Base-by-base conservation (phyloP, 2,888 invertebrate genomes). In the Drosophila neoperkinsi region DNA sequence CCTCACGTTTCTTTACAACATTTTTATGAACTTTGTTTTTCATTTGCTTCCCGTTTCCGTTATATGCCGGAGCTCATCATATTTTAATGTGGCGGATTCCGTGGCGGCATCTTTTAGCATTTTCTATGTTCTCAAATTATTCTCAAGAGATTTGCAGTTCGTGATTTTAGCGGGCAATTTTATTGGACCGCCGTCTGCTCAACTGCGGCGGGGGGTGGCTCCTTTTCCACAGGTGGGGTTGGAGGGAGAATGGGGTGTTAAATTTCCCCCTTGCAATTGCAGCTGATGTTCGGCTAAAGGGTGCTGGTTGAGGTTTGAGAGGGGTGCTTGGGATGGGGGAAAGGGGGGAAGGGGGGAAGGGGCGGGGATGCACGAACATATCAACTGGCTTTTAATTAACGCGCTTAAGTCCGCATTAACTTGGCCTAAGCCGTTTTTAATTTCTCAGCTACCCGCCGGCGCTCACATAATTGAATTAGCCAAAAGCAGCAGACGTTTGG, bases 341-440 rank as follows among this genome's bases (percentile, higher is more conserved):
- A 11, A 4, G 0, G 34, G 11, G 11, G 28, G 31, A 38, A 21
- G 53, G 28, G 36, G 41, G 28, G 10, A 34, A 13, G 36, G 16
- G 16, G 21, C 13, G 61, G 43, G 41, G 33, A 31, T 34, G 49
- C 10, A 55, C 43, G 67, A 58, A 71, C 82, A 68, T 75, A 83
- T 81, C 82, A 78, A 84, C 74, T 76, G 86, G 79, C 78, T 79
- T 90, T 87, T 87, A 90, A 91, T 91, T 91, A 90, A 78, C 81
- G 74, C 90, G 87, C 86, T 84, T 91, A 87, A 85, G 81, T 74
- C 90, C 52, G 90, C 82, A 91, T 91, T 90, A 85, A 90, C 83
- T 90, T 84, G 81, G 78, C 73, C 81, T 91, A 91, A 87, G 91
- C 88, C 90, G 75, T 90, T 91, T 91, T 87, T 87, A 87, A 87